Conservation (phyloP, 37 sponge, comb jelly and placozoan species). For the Amphimedon queenslandica region DNA sequence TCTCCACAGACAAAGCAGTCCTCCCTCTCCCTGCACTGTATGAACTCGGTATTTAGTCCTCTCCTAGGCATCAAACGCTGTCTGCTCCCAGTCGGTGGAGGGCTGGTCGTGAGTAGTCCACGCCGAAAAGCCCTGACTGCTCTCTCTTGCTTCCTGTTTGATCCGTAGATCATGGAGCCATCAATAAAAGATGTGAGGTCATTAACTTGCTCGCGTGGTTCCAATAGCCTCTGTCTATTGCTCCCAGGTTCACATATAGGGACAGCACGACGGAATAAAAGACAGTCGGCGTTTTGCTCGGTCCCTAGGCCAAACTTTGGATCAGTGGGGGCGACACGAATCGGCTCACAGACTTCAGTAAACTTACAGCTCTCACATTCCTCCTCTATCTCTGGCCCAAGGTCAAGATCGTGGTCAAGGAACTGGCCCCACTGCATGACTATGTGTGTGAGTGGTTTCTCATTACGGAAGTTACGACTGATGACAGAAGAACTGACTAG, state of each 20-base stretch:
- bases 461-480: neutral
- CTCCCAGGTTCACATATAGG: slow-evolving; percentile 31
- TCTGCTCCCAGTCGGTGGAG: neutral
- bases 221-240: too few relatives aligned
- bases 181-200: slow-evolving; percentile 74
- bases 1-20: slow-evolving; percentile 85
- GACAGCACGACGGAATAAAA: slow-evolving; percentile 56
- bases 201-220: slow-evolving; percentile 67
- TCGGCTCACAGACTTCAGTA: slow-evolving; percentile 51
- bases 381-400: slow-evolving; percentile 32
- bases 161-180: slow-evolving; percentile 75
- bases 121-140: slow-evolving; percentile 31
- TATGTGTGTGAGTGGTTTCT: slow-evolving; percentile 60
- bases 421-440: slow-evolving; percentile 97
- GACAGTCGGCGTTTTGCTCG: slow-evolving; percentile 38
- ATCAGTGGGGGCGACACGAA: slow-evolving; percentile 36
- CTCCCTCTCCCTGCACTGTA: slow-evolving; percentile 21
- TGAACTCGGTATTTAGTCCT: slow-evolving; percentile 26
- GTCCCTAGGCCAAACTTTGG: slow-evolving; percentile 30
- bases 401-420: slow-evolving; percentile 84
- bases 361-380: slow-evolving; percentile 26
- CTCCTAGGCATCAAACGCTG: slow-evolving; percentile 22
- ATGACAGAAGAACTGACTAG: slow-evolving; percentile 29
- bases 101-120: slow-evolving; percentile 29
- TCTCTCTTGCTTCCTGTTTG: slow-evolving; percentile 11